Conservation (phyloP, 2,113 vertebrate species). For the Mixornis gularis region DNA sequence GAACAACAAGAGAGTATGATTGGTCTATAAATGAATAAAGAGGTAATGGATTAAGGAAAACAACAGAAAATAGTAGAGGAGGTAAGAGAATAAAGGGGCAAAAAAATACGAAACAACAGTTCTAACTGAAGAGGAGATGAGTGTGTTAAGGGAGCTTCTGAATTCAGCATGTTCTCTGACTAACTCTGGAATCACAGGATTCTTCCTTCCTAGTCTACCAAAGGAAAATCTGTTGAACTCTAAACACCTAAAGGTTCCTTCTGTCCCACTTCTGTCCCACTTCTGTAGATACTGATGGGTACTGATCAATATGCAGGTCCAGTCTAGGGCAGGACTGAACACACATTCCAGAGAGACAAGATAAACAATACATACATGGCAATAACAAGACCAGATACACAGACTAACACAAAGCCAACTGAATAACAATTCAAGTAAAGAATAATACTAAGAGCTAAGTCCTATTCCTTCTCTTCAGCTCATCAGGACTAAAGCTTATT, state of each 20-base stretch:
- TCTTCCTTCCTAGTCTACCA: neutral
- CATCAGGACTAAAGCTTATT: neutral
- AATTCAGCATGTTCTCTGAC: neutral
- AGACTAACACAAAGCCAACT: neutral
- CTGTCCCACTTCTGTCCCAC: no score
- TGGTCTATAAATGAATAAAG: neutral
- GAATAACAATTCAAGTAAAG: neutral
- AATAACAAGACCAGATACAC: neutral
- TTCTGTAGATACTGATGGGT: neutral
- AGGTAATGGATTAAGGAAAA: neutral
- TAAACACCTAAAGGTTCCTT: neutral
- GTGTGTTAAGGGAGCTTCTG: neutral
- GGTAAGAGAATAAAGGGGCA: neutral
- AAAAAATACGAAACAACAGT: neutral
- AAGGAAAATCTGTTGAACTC: neutral
- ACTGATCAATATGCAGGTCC: neutral
- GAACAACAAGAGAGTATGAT: neutral
- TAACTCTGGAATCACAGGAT: neutral
- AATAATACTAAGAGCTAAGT: neutral
- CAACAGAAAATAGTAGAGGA: neutral
- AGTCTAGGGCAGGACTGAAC: neutral
- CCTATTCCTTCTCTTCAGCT: neutral
- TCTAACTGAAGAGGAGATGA: neutral
- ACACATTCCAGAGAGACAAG: neutral
- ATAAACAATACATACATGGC: neutral